Evolutionary conservation across 1,140 invertebrate genomes (phyloP), one percentile per base, ranked within the genome.

Genomic region (Agrilus planipennis): DNA sequence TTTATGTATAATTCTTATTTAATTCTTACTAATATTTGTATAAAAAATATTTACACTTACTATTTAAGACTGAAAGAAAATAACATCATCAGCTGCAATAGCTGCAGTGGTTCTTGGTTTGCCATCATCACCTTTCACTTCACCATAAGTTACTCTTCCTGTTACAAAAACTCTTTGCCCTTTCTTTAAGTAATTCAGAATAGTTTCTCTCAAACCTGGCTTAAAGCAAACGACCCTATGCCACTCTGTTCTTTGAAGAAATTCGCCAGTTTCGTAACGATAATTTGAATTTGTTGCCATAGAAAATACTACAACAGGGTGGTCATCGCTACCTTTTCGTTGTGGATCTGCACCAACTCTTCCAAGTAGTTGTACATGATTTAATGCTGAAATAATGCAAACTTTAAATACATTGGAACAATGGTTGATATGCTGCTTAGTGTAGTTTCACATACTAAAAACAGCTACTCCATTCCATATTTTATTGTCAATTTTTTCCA

Each of bases 141-240:
- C 87, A 21, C 86, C 84, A 63, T 94, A 93, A 17, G 76, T 78
- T 25, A 94, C 62, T 58, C 77, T 76, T 21, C 89, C 89, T 47
- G 77, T 79, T 1, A 94, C 73, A 62, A 89, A 73, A 0, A 90
- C 75, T 49, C 89, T 71, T 60, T 89, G 83, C 1, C 89, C 90
- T 69, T 92, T 93, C 51, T 75, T 86, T 35, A 92, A 57, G 59
- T 78, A 86, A 51, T 77, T 77, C 47, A 79, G 76, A 1, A 89
- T 77, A 11, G 67, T 74, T 11, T 92, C 85, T 17, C 88, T 65
- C 2, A 95, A 68, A 35, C 69, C 68, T 3, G 86, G 87, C 56
- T 82, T 89, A 55, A 94, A 95, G 4, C 93, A 78, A 52, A 82
- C 82, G 34, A 94, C 65, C 52, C 83, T 72, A 58, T 95, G 90